A percentile compares a stretch with the other conserved stretches of the same genome.
Conservation (phyloP, 2,797 vertebrate species). For the Thunnus albacares region DNA sequence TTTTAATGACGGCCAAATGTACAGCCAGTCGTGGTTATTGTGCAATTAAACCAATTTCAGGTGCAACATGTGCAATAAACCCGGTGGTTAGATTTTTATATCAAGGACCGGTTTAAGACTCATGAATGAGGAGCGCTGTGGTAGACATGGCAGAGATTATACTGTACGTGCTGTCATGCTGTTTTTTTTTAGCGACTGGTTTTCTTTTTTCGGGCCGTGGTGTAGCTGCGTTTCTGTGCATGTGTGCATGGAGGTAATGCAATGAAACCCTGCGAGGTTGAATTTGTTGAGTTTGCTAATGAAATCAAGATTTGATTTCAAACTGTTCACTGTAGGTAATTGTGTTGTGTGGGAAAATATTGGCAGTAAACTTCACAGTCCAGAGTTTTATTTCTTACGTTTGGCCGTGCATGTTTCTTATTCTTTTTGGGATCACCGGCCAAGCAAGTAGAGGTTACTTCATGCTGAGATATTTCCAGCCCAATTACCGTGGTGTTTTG, state of each 20-base stretch:
- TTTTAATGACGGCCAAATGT: slow-evolving; percentile 53
- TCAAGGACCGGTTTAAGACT: slow-evolving; percentile 9
- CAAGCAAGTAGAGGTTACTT: not conserved
- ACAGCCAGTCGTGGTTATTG: slow-evolving; percentile 44
- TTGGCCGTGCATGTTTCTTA: not conserved
- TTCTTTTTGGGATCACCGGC: not conserved
- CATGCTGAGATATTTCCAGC: slow-evolving; percentile 5
- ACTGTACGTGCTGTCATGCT: slow-evolving; percentile 4
- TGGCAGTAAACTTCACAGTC: slow-evolving; percentile 6
- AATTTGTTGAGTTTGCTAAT: slow-evolving; percentile 33
- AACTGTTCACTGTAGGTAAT: slow-evolving; percentile 8
- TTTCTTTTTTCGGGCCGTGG: slow-evolving; percentile 2
- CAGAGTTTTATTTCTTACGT: not conserved
- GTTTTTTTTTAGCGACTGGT: not conserved
- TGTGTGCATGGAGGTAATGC: slow-evolving; percentile 1
- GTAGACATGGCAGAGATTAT: slow-evolving; percentile 25
- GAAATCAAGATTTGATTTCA: slow-evolving; percentile 39
- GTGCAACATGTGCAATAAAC: slow-evolving; percentile 57
- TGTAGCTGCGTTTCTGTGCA: not conserved
- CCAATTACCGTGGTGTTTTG: not conserved
- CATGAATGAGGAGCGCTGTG: not conserved
- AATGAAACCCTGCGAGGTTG: slow-evolving; percentile 6
- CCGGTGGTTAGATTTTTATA: slow-evolving; percentile 50
- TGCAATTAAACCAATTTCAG: slow-evolving; percentile 66
- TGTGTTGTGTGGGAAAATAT: slow-evolving; percentile 6